These are phyloP conservation scores for Chiropotes sagulatus DNA, from an alignment of 2,797 vertebrate genomes.

Conservation along the genomic window DNA sequence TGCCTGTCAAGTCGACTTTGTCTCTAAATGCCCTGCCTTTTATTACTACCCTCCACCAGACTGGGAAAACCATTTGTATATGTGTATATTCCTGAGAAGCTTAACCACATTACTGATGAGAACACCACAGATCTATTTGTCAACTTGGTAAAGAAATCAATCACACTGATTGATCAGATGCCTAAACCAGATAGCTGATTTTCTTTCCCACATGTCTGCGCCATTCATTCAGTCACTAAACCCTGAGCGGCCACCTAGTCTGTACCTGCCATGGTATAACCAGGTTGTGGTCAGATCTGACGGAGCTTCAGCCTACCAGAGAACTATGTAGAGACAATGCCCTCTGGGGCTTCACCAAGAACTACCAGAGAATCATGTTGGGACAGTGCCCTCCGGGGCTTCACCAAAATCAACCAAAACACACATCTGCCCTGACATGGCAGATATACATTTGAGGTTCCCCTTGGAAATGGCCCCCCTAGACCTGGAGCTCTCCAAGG, in stretches of 20 bases:
- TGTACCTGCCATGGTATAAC: not conserved
- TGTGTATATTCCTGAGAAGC: not conserved
- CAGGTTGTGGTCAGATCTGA: not conserved
- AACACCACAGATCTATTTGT: not conserved
- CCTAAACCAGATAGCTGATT: not conserved
- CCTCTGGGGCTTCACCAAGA: not conserved
- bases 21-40: conserved; percentile 19
- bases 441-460: not conserved
- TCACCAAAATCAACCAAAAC: not conserved
- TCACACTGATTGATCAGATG: not conserved
- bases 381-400: not conserved
- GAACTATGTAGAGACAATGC: not conserved
- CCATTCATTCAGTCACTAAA: not conserved
- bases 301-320: not conserved
- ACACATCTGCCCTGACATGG: fast-evolving
- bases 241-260: not conserved
- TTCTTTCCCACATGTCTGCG: not conserved
- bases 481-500: not conserved
- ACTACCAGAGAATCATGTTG: not conserved
- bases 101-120: not conserved
- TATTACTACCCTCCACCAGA: not conserved
- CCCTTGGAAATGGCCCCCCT: not conserved
- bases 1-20: conserved; percentile 58
- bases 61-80: not conserved
- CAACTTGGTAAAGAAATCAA: not conserved